phyloP scores from a whole-genome alignment of 2,888 invertebrate species.

The Achlya flavicornis region DNA sequence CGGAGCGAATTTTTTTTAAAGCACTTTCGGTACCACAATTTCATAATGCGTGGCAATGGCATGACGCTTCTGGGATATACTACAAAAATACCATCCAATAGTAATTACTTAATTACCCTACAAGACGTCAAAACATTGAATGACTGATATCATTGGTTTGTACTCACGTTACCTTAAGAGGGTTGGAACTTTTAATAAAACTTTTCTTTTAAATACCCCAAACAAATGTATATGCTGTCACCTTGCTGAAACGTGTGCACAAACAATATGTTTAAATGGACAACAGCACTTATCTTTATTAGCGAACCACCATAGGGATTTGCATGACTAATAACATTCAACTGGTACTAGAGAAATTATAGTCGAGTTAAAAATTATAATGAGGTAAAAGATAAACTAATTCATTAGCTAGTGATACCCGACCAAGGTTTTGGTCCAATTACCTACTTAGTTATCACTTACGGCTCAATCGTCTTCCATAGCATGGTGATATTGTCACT shows the following conservation, averaged over 20 bases:
- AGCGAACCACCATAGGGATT: constrained; percentile 46
- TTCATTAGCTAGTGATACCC: not conserved
- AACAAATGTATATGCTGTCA: too few species aligned
- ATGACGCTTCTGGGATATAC: too few species aligned
- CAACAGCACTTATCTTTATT: constrained; percentile 54
- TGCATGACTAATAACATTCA: constrained; percentile 33
- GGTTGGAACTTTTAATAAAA: not conserved
- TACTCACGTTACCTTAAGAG: not conserved
- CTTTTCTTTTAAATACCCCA: not conserved
- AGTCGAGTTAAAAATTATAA: not conserved
- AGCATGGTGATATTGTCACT: too few species aligned
- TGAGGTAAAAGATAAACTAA: not conserved
- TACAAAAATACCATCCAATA: too few species aligned
- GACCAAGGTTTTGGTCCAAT: not conserved
- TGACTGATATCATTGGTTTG: too few species aligned
- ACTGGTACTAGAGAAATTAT: not conserved
- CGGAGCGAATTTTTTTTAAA: too few species aligned
- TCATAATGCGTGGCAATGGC: too few species aligned
- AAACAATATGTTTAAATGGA: constrained; percentile 24
- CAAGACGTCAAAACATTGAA: too few species aligned
- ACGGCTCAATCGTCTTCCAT: too few species aligned
- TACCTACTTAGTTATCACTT: not conserved
- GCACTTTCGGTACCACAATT: too few species aligned
- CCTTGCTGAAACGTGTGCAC: constrained; percentile 13
- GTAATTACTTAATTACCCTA: too few species aligned